Evolutionary conservation across 2,888 invertebrate genomes (phyloP), one percentile per base, ranked within the genome.

Genomic region (Bellardia bayeri): DNA sequence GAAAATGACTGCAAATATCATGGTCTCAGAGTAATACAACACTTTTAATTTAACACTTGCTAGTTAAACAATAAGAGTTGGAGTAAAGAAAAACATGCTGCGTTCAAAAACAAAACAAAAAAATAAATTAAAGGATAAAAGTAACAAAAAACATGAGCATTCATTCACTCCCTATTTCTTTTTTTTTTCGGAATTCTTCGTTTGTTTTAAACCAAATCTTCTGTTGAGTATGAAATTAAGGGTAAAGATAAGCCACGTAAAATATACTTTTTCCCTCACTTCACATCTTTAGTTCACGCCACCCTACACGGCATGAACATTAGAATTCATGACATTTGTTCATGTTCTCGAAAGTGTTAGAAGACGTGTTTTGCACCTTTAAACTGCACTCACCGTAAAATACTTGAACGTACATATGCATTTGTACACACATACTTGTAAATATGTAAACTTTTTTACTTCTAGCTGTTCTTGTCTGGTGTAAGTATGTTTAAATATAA

Each of bases 281-380:
- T 16, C n/a, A 64, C 49, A 33, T 64, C 4, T 64, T 64, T 45
- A 54, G 63, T 56, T 16, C n/a, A 63, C 0, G 54, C 54, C 8
- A 51, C 6, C 14, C 8, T 51, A n/a, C 33, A 54, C 8, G 37
- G 64, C 45, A 45, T 58, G 54, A 78, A 14, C 74, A 79, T 87
- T 87, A 71, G 69, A 85, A 87, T 87, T 85, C 85, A 87, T 87
- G 82, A 64, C 85, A 85, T 66, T 82, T 75, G 69, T 82, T 64
- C 75, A 75, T 75, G 79, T 58, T 58, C 68, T 79, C 64, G 33
- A 82, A 78, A 81, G 87, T 82, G 85, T 80, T 79, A 37, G 75
- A 63, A 69, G 74, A 87, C 87, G 85, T 87, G 87, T 58, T 85
- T 82, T 75, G 87, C 82, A 87, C 82, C 64, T 75, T 75, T 75